Percentiles rank a stretch among this genome's conserved stretches.
These are phyloP conservation scores for Xiphophorus maculatus DNA, from an alignment of 2,113 vertebrate genomes.

Conservation along the genomic window DNA sequence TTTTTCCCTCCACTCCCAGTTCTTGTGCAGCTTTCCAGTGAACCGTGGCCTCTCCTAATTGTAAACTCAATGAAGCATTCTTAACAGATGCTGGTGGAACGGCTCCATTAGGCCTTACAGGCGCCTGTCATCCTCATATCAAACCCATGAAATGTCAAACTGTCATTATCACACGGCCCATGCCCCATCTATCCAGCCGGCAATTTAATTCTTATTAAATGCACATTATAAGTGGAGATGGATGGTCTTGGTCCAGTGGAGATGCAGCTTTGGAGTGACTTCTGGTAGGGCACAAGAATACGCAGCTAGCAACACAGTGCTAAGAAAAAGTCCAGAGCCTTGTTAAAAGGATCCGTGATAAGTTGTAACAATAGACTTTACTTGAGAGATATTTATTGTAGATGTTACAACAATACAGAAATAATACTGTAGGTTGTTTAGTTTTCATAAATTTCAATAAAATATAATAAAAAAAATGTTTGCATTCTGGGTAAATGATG, in stretches of 20 bases:
- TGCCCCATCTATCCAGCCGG: slow-evolving; percentile 69
- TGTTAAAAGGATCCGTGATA: not conserved
- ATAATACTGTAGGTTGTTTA: too few relatives aligned
- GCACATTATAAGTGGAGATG: slow-evolving; percentile 77
- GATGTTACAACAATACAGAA: too few relatives aligned
- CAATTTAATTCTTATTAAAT: slow-evolving; percentile 82
- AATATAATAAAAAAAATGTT: too few relatives aligned
- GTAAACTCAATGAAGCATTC: slow-evolving; percentile 81
- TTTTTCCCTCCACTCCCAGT: slow-evolving; percentile 27
- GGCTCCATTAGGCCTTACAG: slow-evolving; percentile 75
- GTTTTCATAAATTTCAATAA: too few relatives aligned
- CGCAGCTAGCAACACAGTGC: slow-evolving; percentile 2
- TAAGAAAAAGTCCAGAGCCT: not conserved
- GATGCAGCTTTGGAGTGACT: slow-evolving; percentile 62
- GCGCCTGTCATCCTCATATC: slow-evolving; percentile 74
- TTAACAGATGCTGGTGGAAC: slow-evolving; percentile 82
- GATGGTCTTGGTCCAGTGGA: slow-evolving; percentile 76
- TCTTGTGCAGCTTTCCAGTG: slow-evolving; percentile 59
- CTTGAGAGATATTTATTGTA: too few relatives aligned
- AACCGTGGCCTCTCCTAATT: slow-evolving; percentile 79
- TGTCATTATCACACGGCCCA: slow-evolving; percentile 74
- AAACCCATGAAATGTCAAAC: slow-evolving; percentile 76
- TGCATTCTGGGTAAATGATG: too few relatives aligned
- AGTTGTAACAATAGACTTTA: too few relatives aligned
- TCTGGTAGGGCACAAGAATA: slow-evolving; percentile 47